phyloP scores from a whole-genome alignment of 2,888 invertebrate species.

The Sinelater perroti region DNA sequence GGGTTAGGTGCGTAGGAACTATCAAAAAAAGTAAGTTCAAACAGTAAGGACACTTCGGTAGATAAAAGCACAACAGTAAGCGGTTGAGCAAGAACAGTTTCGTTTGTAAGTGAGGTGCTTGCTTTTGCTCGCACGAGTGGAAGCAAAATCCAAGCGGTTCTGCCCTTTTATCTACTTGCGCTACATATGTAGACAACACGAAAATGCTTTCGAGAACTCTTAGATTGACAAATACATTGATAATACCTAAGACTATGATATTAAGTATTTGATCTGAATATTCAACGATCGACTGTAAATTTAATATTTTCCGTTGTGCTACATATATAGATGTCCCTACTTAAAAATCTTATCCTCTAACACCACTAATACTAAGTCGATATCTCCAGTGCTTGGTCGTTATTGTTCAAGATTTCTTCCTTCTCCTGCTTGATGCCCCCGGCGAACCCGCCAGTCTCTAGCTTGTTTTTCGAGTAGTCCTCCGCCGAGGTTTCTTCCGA shows the following conservation, averaged over 20 bases:
- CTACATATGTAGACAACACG: slow-evolving; percentile 14
- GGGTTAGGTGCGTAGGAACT: slow-evolving; percentile 39
- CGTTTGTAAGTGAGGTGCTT: background rate
- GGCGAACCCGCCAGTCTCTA: slow-evolving; percentile 39
- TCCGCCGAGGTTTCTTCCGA: slow-evolving; percentile 53
- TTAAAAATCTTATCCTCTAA: slow-evolving; percentile 24
- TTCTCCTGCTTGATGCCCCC: slow-evolving; percentile 60
- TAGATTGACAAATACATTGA: background rate
- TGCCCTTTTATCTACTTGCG: slow-evolving; percentile 22
- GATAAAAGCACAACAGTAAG: slow-evolving; percentile 15
- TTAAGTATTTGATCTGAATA: background rate
- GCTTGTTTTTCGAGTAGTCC: slow-evolving; percentile 47
- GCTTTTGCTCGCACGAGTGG: background rate
- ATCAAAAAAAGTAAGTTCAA: slow-evolving; percentile 31
- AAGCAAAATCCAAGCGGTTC: background rate
- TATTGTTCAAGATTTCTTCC: slow-evolving; percentile 67
- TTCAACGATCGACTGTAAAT: background rate
- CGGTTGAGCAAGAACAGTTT: slow-evolving; percentile 5
- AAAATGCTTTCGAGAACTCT: background rate
- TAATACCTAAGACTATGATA: background rate
- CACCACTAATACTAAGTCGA: slow-evolving; percentile 63
- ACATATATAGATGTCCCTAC: slow-evolving; percentile 17
- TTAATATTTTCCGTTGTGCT: slow-evolving; percentile 4
- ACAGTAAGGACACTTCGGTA: slow-evolving; percentile 31
- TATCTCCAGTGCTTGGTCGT: slow-evolving; percentile 68